These are phyloP conservation scores for Ochlodes sylvanus DNA, from an alignment of 2,888 invertebrate genomes.

Conservation along the genomic window DNA sequence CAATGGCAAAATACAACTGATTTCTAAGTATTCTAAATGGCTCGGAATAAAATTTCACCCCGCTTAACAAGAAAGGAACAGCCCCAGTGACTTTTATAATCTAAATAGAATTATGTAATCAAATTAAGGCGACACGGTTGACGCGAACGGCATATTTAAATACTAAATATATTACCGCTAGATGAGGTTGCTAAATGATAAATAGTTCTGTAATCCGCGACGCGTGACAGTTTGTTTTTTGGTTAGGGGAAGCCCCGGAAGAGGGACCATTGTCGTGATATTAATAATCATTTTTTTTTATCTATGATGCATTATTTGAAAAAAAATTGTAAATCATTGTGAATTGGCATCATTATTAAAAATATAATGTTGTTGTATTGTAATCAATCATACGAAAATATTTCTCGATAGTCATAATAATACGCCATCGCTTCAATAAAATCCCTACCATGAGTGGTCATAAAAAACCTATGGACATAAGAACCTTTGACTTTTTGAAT, in stretches of 20 bases:
- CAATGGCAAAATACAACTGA: not conserved
- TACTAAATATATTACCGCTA: constrained; percentile 43
- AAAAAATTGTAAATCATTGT: no score
- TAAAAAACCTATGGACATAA: no score
- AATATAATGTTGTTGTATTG: no score
- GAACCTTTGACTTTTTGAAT: no score
- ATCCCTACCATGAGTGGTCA: no score
- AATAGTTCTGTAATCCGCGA: constrained; percentile 27
- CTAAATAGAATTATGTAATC: constrained; percentile 59
- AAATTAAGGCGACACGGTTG: constrained; percentile 54
- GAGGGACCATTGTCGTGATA: no score
- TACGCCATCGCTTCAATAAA: no score
- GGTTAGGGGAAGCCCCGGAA: not conserved
- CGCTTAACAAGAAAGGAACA: constrained; percentile 26
- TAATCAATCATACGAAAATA: no score
- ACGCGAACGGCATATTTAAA: constrained; percentile 54
- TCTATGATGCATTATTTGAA: no score
- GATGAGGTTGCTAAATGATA: constrained; percentile 33
- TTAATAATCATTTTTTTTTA: constrained; percentile 8
- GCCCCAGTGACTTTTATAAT: constrained; percentile 51
- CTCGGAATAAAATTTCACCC: constrained; percentile 15
- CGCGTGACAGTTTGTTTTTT: constrained; percentile 25
- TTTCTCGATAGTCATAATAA: no score
- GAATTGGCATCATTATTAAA: no score
- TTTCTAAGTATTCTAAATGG: not conserved